phyloP scores from a whole-genome alignment of 37 sponge, comb jelly and placozoan genomes.

The Theonella swinhoei region DNA sequence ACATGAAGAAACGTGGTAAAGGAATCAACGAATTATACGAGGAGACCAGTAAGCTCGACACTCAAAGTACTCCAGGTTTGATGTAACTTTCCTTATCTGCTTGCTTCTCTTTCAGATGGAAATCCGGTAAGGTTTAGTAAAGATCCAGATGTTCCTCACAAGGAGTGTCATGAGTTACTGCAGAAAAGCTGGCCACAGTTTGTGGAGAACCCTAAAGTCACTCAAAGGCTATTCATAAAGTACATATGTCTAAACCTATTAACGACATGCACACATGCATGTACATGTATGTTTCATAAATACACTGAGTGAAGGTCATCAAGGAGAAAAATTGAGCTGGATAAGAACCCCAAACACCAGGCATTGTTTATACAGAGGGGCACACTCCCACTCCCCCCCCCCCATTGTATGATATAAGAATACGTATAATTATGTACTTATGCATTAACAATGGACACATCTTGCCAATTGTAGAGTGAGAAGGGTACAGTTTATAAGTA shows the following conservation, averaged over 20 bases:
- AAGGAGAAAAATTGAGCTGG: too few species aligned
- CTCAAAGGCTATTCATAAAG: constrained; percentile 77
- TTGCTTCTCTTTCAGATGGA: neutral
- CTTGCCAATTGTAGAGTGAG: too few species aligned
- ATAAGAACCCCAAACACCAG: too few species aligned
- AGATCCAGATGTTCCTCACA: constrained; percentile 23
- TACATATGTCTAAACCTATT: constrained; percentile 2
- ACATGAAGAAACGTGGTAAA: constrained; percentile 6
- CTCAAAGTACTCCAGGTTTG: neutral
- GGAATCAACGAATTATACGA: constrained; percentile 62
- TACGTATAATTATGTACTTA: too few species aligned
- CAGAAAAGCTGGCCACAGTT: too few species aligned
- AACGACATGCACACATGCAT: neutral
- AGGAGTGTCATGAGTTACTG: constrained; percentile 65
- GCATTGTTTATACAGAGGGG: too few species aligned
- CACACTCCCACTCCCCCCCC: too few species aligned
- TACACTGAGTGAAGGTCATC: too few species aligned
- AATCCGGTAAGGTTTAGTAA: constrained; percentile 48
- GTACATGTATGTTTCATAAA: neutral
- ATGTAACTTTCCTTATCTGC: neutral
- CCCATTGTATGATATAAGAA: too few species aligned
- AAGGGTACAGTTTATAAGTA: too few species aligned
- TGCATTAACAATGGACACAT: too few species aligned
- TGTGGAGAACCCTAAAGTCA: constrained; percentile 69
- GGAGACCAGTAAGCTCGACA: neutral